These are phyloP conservation scores for Tachyglossus aculeatus DNA, from an alignment of 2,797 vertebrate species.

Conservation along the genomic window DNA sequence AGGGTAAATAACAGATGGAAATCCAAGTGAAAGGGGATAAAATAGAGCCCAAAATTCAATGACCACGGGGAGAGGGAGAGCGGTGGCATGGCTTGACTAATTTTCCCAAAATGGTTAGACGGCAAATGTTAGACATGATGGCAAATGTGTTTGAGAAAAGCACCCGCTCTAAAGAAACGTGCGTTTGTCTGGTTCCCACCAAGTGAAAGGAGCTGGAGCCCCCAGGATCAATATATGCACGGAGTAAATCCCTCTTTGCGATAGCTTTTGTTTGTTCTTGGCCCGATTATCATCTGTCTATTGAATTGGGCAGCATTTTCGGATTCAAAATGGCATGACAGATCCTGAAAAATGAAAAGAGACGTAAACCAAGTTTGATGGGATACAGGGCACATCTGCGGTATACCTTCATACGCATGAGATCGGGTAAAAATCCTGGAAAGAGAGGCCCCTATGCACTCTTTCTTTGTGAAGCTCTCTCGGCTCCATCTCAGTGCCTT, in stretches of 20 bases:
- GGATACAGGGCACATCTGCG: no score
- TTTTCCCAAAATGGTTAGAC: slow-evolving; percentile 18
- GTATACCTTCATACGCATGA: no score
- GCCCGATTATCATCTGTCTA: neutral
- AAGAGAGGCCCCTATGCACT: no score
- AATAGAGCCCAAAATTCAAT: neutral
- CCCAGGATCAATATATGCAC: slow-evolving; percentile 6
- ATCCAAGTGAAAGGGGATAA: neutral
- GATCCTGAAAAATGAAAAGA: neutral
- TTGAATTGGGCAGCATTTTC: neutral
- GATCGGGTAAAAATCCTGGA: no score
- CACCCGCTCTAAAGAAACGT: neutral
- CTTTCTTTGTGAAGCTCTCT: no score
- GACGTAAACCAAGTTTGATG: neutral
- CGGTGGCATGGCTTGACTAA: slow-evolving; percentile 6
- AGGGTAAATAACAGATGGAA: slow-evolving; percentile 4
- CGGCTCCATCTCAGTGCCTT: no score
- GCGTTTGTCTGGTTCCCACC: slow-evolving; percentile 18
- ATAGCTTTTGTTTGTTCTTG: slow-evolving; percentile 7
- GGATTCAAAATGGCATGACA: neutral
- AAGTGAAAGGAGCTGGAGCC: neutral
- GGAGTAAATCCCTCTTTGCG: neutral
- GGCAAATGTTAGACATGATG: no score
- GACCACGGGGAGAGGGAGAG: no score
- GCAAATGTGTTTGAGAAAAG: slow-evolving; percentile 25